phyloP scores from a whole-genome alignment of 2,797 vertebrate genomes.

The Acanthurus lineatus region DNA sequence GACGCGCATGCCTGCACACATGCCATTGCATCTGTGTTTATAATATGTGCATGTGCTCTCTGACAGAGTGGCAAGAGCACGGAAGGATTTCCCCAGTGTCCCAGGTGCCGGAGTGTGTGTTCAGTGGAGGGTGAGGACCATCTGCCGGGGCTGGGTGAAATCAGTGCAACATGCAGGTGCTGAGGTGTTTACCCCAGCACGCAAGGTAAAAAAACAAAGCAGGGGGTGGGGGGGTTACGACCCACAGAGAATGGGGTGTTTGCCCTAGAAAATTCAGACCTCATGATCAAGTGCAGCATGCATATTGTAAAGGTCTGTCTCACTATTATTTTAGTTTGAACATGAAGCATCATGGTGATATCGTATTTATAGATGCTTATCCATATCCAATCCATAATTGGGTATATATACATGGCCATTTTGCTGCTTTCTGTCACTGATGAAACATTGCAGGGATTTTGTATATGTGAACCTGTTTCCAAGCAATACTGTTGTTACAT shows the following conservation, averaged over 20 bases:
- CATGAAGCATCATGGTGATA: not conserved
- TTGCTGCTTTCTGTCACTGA: too few relatives aligned
- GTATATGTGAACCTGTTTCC: too few relatives aligned
- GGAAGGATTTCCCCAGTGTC: conserved; percentile 65
- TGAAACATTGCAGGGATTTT: too few relatives aligned
- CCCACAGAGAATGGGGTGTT: conserved; percentile 66
- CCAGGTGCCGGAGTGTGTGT: conserved; percentile 72
- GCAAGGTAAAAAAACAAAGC: conserved; percentile 59
- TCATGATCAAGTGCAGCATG: conserved; percentile 59
- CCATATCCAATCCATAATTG: not conserved
- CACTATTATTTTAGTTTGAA: conserved; percentile 14
- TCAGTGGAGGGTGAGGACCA: conserved; percentile 79
- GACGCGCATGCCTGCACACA: conserved; percentile 45
- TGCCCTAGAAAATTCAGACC: conserved; percentile 69
- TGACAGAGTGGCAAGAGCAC: conserved; percentile 54
- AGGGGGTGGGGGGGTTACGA: conserved; percentile 20
- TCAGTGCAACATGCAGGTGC: conserved; percentile 82
- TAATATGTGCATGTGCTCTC: conserved; percentile 50
- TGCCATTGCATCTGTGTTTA: conserved; percentile 55
- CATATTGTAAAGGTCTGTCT: conserved; percentile 59
- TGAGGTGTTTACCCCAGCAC: conserved; percentile 77
- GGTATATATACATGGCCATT: not conserved
- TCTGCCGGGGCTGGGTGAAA: conserved; percentile 79
- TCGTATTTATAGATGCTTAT: not conserved
- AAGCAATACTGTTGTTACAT: too few relatives aligned